Evolutionary conservation across 2,888 invertebrate genomes (phyloP), one percentile per base, ranked within the genome.

Genomic region (Nasonovia ribisnigri): DNA sequence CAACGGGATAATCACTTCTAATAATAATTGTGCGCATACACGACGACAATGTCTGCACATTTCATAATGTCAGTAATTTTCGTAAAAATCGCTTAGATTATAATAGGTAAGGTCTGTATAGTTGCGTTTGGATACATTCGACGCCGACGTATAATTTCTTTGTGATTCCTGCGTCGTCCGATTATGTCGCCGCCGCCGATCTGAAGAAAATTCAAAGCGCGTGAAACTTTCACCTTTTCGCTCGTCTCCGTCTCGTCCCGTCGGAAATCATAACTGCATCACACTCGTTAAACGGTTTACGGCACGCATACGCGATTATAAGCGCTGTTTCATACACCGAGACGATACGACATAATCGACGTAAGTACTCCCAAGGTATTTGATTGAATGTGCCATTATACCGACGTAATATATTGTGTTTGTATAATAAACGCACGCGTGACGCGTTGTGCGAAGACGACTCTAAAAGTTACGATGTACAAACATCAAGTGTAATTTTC

Each of bases 191-290:
- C 77, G 2, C 1, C 6, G 77, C 20, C 36, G 77, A 77, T 36
- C 86, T 16, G 1, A 29, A 16, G 86, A 86, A n/a, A 86, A 86
- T 86, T 86, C 48, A 29, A 86, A 86, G 46, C 29, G 54, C 29
- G 13, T 11, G 42, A 88, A 57, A 88, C 57, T 88, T 88, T 88
- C 88, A 88, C 57, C 43, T 42, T 88, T 57, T 88, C 16, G 57
- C 42, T 54, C 26, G 24, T 54, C 43, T 84, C 24, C 84, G 26
- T 26, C 43, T 26, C 43, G 42, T 13, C 46, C 86, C 46, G 86
- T 16, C 86, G 24, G 43, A 86, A 84, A 77, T 20, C 77, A 36
- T 8, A 77, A 88, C 36, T n/a, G n/a, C 20, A 36, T 36, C 2
- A 36, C 77, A 77, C 77, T 77, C 8, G 77, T 77, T 77, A 77